phyloP scores from a whole-genome alignment of 2,113 vertebrate species.

The Tretioscincus oriximinensis region DNA sequence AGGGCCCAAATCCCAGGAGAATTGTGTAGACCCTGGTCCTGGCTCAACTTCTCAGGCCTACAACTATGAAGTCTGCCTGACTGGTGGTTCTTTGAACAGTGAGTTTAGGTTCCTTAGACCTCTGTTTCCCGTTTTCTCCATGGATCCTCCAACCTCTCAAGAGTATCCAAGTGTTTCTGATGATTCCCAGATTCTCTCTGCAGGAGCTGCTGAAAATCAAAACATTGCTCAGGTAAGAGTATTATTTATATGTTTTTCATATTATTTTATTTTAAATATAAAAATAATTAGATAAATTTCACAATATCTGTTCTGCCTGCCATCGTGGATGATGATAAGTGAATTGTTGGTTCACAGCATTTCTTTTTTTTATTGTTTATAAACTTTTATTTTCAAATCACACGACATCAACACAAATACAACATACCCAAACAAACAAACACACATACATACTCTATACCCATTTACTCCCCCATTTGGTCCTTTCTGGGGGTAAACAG shows the following conservation, averaged over 20 bases:
- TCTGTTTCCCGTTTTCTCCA: slow-evolving; percentile 14
- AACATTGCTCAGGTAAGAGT: background rate
- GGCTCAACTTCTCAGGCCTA: slow-evolving; percentile 36
- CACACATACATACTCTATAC: too few relatives aligned
- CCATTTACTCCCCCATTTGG: too few relatives aligned
- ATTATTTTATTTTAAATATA: slow-evolving; percentile 39
- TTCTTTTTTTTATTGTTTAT: too few relatives aligned
- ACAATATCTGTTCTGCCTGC: too few relatives aligned
- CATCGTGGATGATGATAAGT: too few relatives aligned
- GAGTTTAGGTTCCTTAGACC: slow-evolving; percentile 30
- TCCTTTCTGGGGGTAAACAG: too few relatives aligned
- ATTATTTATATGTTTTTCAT: background rate
- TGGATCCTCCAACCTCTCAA: background rate
- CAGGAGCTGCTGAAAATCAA: background rate
- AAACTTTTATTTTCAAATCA: too few relatives aligned
- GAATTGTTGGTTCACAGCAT: too few relatives aligned
- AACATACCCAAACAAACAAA: too few relatives aligned
- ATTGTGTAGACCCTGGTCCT: background rate
- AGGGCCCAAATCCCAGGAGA: too few relatives aligned
- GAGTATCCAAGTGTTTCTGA: background rate
- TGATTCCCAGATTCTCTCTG: background rate
- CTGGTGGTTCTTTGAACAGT: background rate
- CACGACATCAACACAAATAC: too few relatives aligned
- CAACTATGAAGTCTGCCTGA: slow-evolving; percentile 45
- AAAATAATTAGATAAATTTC: too few relatives aligned